A percentile compares a stretch with the other conserved stretches of the same genome.
These are phyloP conservation scores for Balanococcus diminutus DNA, from an alignment of 2,888 invertebrate species.

Conservation along the genomic window DNA sequence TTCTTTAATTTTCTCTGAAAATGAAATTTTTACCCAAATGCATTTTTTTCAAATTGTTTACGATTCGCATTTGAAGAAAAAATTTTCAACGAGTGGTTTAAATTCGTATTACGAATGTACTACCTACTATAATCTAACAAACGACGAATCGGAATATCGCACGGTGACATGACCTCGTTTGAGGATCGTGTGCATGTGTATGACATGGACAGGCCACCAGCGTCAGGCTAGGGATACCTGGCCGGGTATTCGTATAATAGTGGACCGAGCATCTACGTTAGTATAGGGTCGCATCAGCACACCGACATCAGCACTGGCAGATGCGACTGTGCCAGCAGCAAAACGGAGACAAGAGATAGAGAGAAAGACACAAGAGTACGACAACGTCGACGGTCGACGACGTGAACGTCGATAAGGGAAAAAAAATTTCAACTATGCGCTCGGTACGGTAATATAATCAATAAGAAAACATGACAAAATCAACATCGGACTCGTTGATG, in stretches of 20 bases:
- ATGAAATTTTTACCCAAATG: no score
- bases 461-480: slow-evolving; percentile 54
- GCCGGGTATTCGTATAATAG: no score
- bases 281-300: no score
- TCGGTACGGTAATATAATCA: slow-evolving; percentile 40
- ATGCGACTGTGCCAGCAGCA: neutral
- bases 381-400: neutral
- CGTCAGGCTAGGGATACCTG: neutral
- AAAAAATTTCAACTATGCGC: slow-evolving; percentile 31
- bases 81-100: no score
- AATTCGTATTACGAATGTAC: no score
- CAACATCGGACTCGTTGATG: slow-evolving; percentile 52
- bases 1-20: no score
- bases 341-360: neutral
- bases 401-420: no score
- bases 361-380: neutral
- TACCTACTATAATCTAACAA: no score
- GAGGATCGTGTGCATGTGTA: neutral
- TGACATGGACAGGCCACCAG: neutral
- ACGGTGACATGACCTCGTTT: slow-evolving; percentile 40
- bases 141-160: neutral
- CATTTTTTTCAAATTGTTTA: no score
- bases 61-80: no score
- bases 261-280: no score
- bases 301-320: neutral